Percentiles rank a stretch among this genome's conserved stretches.
These are phyloP conservation scores for Agonum fuliginosum DNA, from an alignment of 2,888 invertebrate genomes.

Conservation along the genomic window DNA sequence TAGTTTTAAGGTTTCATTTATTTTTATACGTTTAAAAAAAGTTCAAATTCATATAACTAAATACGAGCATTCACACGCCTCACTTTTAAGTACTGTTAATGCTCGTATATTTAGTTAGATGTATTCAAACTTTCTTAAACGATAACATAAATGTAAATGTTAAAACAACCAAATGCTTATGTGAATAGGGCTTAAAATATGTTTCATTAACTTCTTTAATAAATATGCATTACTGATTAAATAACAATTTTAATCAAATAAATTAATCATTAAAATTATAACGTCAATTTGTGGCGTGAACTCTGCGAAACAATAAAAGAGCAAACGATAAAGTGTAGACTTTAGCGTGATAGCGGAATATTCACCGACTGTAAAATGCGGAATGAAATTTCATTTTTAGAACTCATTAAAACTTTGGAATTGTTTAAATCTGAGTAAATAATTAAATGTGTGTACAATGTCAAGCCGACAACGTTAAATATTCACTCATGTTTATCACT, in stretches of 20 bases:
- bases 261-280: conserved; percentile 22
- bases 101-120: too few relatives aligned
- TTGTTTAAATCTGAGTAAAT: conserved; percentile 52
- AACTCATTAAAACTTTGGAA: conserved; percentile 56
- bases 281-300: conserved; percentile 8
- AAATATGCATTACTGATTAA: not conserved
- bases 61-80: too few relatives aligned
- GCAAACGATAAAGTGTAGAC: conserved; percentile 1
- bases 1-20: too few relatives aligned
- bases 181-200: not conserved
- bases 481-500: conserved; percentile 31
- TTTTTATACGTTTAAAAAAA: too few relatives aligned
- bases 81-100: too few relatives aligned
- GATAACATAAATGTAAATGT: too few relatives aligned
- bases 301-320: not conserved
- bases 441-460: conserved; percentile 51
- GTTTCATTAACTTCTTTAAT: not conserved
- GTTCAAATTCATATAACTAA: too few relatives aligned
- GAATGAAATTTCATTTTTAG: conserved; percentile 54
- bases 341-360: conserved; percentile 44
- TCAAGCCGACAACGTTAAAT: conserved; percentile 25
- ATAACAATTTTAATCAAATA: conserved; percentile 6
- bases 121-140: too few relatives aligned
- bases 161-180: too few relatives aligned
- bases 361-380: conserved; percentile 47